Percentiles rank a stretch among this genome's conserved stretches.
Conservation (phyloP, 2,797 vertebrate species). For the Ciconia nigra region DNA sequence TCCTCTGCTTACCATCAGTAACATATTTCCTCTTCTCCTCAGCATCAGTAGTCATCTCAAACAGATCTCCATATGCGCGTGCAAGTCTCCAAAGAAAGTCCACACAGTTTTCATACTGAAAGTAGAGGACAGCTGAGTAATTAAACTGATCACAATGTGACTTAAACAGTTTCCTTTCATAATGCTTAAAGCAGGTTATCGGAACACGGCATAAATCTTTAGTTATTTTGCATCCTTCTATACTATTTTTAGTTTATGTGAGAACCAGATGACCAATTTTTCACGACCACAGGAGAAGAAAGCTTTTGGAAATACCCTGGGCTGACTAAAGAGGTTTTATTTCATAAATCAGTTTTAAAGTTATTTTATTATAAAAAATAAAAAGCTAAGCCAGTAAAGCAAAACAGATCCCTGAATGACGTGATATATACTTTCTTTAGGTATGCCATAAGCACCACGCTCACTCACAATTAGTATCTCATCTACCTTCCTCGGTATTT, state of each 20-base stretch:
- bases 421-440: background rate
- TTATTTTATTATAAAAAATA: background rate
- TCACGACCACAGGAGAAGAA: background rate
- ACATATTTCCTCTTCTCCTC: constrained; percentile 88
- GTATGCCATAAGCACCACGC: background rate
- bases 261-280: background rate
- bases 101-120: constrained; percentile 83
- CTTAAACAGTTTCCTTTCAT: background rate
- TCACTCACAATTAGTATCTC: background rate
- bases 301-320: background rate
- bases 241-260: background rate
- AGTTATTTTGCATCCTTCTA: background rate
- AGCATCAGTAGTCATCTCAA: constrained; percentile 78
- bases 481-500: background rate
- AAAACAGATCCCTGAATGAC: background rate
- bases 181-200: background rate
- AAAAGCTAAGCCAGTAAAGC: background rate
- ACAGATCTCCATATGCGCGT: constrained; percentile 89
- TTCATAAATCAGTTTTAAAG: background rate
- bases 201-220: background rate
- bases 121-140: background rate
- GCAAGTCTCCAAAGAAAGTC: constrained; percentile 89
- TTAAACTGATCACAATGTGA: background rate
- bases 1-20: constrained; percentile 80
- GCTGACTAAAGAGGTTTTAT: background rate